These are phyloP conservation scores for Scaptomyza reducta DNA, from an alignment of 2,888 invertebrate species.

Conservation along the genomic window DNA sequence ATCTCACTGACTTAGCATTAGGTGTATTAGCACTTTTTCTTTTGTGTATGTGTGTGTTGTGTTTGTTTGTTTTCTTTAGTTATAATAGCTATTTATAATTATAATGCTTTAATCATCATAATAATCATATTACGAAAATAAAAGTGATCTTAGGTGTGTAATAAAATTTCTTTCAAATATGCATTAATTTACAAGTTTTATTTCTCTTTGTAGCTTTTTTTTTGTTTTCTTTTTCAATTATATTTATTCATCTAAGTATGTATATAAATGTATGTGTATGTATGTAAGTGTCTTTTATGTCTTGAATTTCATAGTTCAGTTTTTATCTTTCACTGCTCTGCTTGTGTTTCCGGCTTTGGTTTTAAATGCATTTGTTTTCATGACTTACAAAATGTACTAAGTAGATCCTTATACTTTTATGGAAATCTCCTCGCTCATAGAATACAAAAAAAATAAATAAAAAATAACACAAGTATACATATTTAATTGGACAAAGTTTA, in stretches of 20 bases:
- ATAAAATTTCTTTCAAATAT: slow-evolving; percentile 70
- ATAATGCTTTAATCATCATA: slow-evolving; percentile 48
- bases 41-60: slow-evolving; percentile 14
- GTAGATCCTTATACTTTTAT: slow-evolving; percentile 37
- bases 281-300: slow-evolving; percentile 34
- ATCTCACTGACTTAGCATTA: slow-evolving; percentile 49
- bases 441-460: slow-evolving; percentile 28
- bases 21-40: slow-evolving; percentile 60
- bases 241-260: slow-evolving; percentile 14
- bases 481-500: slow-evolving; percentile 64
- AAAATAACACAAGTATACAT: slow-evolving; percentile 12
- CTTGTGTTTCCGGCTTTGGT: slow-evolving; percentile 59
- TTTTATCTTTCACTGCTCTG: slow-evolving; percentile 49
- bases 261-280: slow-evolving; percentile 22
- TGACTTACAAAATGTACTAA: slow-evolving; percentile 73
- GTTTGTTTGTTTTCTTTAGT: slow-evolving; percentile 21
- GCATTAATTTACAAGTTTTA: slow-evolving; percentile 60
- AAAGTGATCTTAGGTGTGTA: slow-evolving; percentile 65
- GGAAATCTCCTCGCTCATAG: slow-evolving; percentile 42
- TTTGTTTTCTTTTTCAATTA: slow-evolving; percentile 17
- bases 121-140: slow-evolving; percentile 74
- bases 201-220: slow-evolving; percentile 3
- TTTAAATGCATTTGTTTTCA: slow-evolving; percentile 82
- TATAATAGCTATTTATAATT: slow-evolving; percentile 51
- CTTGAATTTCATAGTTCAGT: slow-evolving; percentile 47